Base-by-base conservation (phyloP, 2,888 invertebrate genomes). In the Cecidostiba fungosa region DNA sequence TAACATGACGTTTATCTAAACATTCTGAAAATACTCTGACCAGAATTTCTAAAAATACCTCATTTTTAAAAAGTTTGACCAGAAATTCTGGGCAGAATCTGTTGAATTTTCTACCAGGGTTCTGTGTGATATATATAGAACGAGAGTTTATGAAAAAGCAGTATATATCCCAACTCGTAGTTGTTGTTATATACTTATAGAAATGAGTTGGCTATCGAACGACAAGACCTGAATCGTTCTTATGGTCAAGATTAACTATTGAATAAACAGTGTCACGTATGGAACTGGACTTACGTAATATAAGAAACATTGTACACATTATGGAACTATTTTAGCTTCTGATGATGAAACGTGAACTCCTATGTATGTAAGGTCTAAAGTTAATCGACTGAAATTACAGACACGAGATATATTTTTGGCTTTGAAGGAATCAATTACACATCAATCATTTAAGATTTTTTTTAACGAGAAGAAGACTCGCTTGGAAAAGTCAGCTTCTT, bases 191-290 rank as follows among this genome's bases (percentile, higher is more conserved):
- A 16, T n/a, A 23, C 72, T 59, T 80, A 59, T 59, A 80, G 54
- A 72, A 26, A 59, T 14, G 32, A 59, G 23, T 19, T 29, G 29
- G 3, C 66, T 43, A 73, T 81, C 59, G 39, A 73, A 39, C 73
- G 10, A 36, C 8, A 59, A 59, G 36, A 39, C 43, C 29, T 32
- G 39, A 43, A 70, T 39, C 54, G 6, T 12, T 26, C 59, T 81
- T 81, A 73, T 81, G 59, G 72, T 73, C 59, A 72, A 54, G 39
- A 81, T 73, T 59, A 81, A 73, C 54, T 32, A 81, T 81, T 73
- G 29, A 80, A 72, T 80, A 50, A 70, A 43, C 12, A 54, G 39
- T 39, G 29, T 32, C 50, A 54, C 54, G 12, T 72, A 72, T 39
- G 39, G 14, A 72, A n/a, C 19, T 43, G 23, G 19, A 43, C 14